Evolutionary conservation across 2,797 vertebrate genomes (phyloP).

Genomic region (Sebastes glaucus): DNA sequence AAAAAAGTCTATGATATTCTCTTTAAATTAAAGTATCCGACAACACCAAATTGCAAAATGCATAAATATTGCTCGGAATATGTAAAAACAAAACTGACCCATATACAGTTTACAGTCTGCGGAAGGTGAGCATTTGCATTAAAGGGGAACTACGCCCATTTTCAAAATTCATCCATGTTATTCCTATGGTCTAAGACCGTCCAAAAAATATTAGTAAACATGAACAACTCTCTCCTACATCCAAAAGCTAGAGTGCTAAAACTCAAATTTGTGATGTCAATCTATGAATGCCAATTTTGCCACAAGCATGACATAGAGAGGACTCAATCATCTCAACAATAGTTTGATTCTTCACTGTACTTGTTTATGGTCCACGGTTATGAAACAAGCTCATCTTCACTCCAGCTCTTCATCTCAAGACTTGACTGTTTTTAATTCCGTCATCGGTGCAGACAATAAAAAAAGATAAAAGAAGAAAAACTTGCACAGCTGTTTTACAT

Average conservation of each 20-base stretch:
- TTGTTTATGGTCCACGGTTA: neutral
- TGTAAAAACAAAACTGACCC: no score
- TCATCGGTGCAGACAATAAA: neutral
- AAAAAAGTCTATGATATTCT: neutral
- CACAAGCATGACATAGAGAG: neutral
- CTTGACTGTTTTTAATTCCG: neutral
- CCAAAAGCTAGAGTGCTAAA: no score
- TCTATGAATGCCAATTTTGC: neutral
- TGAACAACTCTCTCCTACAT: no score
- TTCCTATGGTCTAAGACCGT: accelerated
- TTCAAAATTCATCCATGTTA: no score
- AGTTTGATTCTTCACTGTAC: neutral
- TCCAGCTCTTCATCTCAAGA: neutral
- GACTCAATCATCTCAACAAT: neutral
- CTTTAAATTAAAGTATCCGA: neutral
- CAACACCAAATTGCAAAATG: no score
- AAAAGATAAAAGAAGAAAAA: neutral
- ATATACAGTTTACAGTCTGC: no score
- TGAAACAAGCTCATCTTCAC: neutral
- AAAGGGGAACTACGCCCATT: no score
- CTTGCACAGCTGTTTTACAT: conserved; percentile 20
- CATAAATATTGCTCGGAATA: no score
- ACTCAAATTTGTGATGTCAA: no score
- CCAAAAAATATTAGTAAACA: no score
- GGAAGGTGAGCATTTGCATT: no score